These are phyloP conservation scores for Phainopepla nitens DNA, from an alignment of 2,113 vertebrate genomes.

Conservation along the genomic window DNA sequence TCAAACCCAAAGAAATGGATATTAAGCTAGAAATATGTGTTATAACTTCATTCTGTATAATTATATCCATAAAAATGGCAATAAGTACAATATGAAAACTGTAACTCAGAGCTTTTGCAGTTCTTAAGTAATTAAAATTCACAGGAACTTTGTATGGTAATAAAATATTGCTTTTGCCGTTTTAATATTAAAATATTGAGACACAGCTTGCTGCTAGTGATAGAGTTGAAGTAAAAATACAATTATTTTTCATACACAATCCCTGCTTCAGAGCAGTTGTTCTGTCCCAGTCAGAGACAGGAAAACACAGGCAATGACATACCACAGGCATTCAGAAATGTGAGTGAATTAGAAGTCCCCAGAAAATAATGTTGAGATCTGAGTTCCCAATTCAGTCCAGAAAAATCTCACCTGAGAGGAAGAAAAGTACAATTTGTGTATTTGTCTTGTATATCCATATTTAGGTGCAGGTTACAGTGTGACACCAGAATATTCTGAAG, in stretches of 20 bases:
- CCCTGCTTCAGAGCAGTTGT: neutral
- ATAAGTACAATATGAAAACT: neutral
- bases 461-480: neutral
- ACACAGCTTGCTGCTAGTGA: neutral
- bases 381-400: neutral
- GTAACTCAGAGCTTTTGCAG: neutral
- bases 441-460: neutral
- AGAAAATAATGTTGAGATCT: neutral
- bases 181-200: neutral
- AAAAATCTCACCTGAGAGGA: neutral
- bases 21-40: neutral
- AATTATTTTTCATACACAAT: neutral
- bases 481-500: neutral
- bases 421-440: neutral
- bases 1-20: accelerated
- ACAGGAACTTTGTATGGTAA: neutral
- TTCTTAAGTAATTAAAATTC: neutral
- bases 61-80: neutral
- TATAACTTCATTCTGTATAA: neutral
- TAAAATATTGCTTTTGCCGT: neutral
- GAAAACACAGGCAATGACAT: neutral
- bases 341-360: neutral
- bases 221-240: neutral
- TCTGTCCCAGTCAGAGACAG: neutral
- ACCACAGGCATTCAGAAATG: neutral